Evolutionary conservation across 2,888 invertebrate genomes (phyloP).

Genomic region (Drosophila stalkeri): DNA sequence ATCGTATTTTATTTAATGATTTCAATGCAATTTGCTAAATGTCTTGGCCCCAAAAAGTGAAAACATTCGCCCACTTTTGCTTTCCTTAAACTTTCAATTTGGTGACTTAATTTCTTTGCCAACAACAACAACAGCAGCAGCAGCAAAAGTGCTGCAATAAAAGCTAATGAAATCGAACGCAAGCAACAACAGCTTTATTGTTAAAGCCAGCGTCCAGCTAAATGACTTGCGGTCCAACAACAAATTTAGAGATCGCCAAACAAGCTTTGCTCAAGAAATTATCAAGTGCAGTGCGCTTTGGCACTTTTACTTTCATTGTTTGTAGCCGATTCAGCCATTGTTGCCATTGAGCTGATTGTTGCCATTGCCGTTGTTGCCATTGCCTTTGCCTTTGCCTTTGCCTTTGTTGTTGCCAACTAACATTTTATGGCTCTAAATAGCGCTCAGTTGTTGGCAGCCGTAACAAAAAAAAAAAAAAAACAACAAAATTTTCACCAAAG

Average conservation of each 20-base stretch:
- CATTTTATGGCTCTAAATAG: slow-evolving; percentile 44
- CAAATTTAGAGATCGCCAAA: slow-evolving; percentile 33
- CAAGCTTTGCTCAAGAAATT: slow-evolving; percentile 70
- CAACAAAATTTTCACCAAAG: slow-evolving; percentile 56
- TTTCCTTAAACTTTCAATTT: slow-evolving; percentile 77
- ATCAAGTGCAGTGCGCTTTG: slow-evolving; percentile 77
- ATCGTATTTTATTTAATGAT: slow-evolving; percentile 48
- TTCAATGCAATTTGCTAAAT: slow-evolving; percentile 57
- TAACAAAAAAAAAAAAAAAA: not conserved
- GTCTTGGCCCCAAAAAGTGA: slow-evolving; percentile 66
- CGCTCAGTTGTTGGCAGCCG: slow-evolving; percentile 12
- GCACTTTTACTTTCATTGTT: slow-evolving; percentile 75
- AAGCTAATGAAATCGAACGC: slow-evolving; percentile 79
- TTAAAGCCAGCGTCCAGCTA: slow-evolving; percentile 52
- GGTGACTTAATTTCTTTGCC: slow-evolving; percentile 78
- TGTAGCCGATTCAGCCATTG: slow-evolving; percentile 48
- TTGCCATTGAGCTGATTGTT: slow-evolving; percentile 43
- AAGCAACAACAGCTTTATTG: slow-evolving; percentile 56
- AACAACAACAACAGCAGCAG: slow-evolving; percentile 15
- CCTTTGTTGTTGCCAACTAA: slow-evolving; percentile 52
- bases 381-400: not conserved
- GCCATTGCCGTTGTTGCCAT: not conserved
- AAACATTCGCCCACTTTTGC: slow-evolving; percentile 69
- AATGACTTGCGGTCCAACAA: slow-evolving; percentile 34
- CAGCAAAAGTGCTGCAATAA: slow-evolving; percentile 69